These are phyloP conservation scores for Nebria brevicollis DNA, from an alignment of 2,888 invertebrate genomes.

Conservation along the genomic window DNA sequence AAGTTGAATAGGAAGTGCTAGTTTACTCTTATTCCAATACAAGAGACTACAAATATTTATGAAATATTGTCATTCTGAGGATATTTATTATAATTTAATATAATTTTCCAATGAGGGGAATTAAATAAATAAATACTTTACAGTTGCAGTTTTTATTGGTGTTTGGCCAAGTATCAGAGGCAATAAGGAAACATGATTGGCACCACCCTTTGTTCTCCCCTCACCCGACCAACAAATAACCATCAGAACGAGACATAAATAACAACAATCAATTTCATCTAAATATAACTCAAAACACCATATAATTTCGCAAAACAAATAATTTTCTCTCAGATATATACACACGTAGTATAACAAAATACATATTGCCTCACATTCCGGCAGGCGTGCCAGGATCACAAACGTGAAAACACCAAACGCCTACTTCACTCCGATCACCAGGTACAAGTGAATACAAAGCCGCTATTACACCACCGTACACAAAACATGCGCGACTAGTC, in stretches of 20 bases:
- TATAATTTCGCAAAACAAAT: conserved; percentile 23
- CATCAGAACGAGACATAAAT: conserved; percentile 9
- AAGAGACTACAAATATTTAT: no score
- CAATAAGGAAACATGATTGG: conserved; percentile 2
- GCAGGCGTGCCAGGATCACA: conserved; percentile 17
- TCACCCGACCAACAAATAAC: background rate
- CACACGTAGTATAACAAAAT: background rate
- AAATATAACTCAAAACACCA: conserved; percentile 25
- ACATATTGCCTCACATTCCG: conserved; percentile 15
- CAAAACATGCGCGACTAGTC: no score
- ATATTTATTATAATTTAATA: background rate
- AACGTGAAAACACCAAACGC: conserved; percentile 16
- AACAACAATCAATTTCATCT: conserved; percentile 29
- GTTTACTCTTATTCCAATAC: no score
- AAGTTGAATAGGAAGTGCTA: no score
- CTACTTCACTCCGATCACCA: conserved; percentile 4
- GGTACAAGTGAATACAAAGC: conserved; percentile 10
- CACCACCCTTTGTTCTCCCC: background rate
- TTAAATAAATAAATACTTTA: background rate
- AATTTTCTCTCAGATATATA: conserved; percentile 10
- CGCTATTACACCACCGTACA: background rate
- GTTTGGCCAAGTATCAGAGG: background rate
- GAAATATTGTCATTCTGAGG: no score
- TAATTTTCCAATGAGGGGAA: background rate
- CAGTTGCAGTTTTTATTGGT: conserved; percentile 2